Conservation (phyloP, 1,140 invertebrate genomes). For the Bombus fervidus region DNA sequence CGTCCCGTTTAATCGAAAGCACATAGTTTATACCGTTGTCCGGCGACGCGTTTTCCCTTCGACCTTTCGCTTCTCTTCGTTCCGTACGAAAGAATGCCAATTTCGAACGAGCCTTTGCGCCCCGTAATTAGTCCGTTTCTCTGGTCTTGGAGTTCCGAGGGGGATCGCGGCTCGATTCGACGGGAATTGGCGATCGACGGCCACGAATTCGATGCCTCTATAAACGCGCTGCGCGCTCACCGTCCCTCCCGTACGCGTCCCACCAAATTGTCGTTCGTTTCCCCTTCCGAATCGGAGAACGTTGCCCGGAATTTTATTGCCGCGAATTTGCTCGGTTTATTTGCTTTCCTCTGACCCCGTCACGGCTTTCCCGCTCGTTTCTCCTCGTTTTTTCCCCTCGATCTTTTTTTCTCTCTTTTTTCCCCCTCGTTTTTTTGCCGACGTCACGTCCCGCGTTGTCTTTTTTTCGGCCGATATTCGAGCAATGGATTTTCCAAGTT, state of each 20-base stretch:
- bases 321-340: constrained; percentile 9
- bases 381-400: not conserved
- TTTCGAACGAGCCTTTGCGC: not conserved
- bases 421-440: not conserved
- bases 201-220: not conserved
- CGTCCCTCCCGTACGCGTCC: too few relatives aligned
- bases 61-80: not conserved
- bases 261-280: not conserved
- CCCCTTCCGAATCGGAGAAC: not conserved
- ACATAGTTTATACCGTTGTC: not conserved
- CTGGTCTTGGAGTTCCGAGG: not conserved
- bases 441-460: not conserved
- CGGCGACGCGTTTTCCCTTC: not conserved
- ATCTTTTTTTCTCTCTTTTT: not conserved
- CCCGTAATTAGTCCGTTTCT: not conserved
- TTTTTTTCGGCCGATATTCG: not conserved
- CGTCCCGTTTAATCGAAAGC: constrained; percentile 21
- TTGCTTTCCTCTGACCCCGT: not conserved
- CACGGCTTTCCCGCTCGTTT: not conserved
- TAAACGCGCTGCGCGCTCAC: not conserved
- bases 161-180: not conserved
- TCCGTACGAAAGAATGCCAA: not conserved
- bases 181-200: not conserved
- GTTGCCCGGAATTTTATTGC: constrained; percentile 13
- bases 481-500: not conserved